A percentile compares a stretch with the other conserved stretches of the same genome.
These are phyloP conservation scores for rabbit (Oryctolagus cuniculus) DNA, from an alignment of 2,113 vertebrate genomes.

Conservation along the genomic window DNA sequence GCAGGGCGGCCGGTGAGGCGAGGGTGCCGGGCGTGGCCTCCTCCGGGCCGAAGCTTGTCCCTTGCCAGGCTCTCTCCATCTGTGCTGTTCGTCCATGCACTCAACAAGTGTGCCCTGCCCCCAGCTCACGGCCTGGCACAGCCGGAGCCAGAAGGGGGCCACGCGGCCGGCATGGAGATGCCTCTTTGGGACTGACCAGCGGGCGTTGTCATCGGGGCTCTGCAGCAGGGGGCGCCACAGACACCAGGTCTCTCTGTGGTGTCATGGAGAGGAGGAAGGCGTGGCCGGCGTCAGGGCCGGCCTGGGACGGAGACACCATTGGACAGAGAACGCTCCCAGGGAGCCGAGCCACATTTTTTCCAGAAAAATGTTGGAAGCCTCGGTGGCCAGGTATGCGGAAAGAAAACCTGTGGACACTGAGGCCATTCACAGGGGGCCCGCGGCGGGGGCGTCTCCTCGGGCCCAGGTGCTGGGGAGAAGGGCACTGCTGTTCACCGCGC, in stretches of 20 bases:
- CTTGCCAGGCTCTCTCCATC: background rate
- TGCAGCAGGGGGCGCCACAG: slow-evolving; percentile 55
- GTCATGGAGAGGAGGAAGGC: slow-evolving; percentile 45
- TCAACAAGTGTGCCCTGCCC: background rate
- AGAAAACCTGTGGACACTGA: slow-evolving; percentile 79
- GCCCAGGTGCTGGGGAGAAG: slow-evolving; percentile 68
- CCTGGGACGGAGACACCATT: slow-evolving; percentile 45
- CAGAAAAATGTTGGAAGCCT: slow-evolving; percentile 75
- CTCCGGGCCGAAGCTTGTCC: background rate
- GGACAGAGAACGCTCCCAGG: slow-evolving; percentile 64
- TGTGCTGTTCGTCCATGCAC: background rate
- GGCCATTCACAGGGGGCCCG: slow-evolving; percentile 82
- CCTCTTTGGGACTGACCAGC: slow-evolving; percentile 23
- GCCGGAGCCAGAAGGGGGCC: too few species aligned
- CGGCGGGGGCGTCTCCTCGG: slow-evolving; percentile 59
- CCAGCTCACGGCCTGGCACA: too few species aligned
- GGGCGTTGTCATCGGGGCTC: background rate
- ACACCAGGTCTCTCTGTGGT: background rate
- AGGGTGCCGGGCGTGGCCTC: too few species aligned
- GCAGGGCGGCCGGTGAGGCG: too few species aligned
- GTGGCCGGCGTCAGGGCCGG: slow-evolving; percentile 46
- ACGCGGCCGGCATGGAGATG: too few species aligned
- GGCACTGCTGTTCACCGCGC: slow-evolving; percentile 69
- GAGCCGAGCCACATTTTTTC: slow-evolving; percentile 79
- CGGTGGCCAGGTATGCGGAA: slow-evolving; percentile 75